Conservation (phyloP, 2,797 vertebrate genomes). For the Hydrolagus colliei region DNA sequence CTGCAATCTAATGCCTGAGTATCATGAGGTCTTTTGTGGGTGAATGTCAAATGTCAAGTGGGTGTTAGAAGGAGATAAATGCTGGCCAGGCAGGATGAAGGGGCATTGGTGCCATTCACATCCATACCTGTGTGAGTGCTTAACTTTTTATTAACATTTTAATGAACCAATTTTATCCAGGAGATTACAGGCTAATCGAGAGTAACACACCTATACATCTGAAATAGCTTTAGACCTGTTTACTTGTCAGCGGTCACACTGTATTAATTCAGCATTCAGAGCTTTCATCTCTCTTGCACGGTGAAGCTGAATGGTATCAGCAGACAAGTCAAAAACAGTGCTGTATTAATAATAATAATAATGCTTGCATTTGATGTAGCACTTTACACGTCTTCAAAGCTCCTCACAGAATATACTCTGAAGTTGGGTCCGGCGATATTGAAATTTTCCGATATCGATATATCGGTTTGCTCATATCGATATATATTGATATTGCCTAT, state of each 20-base stretch:
- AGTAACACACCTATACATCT: conserved; percentile 4
- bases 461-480: too few relatives aligned
- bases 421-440: too few relatives aligned
- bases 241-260: conserved; percentile 10
- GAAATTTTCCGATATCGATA: too few relatives aligned
- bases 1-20: conserved; percentile 4
- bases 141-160: conserved; percentile 30
- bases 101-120: not conserved
- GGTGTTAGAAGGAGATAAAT: conserved; percentile 20
- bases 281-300: conserved; percentile 8
- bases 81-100: not conserved
- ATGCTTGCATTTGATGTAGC: too few relatives aligned
- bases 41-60: conserved; percentile 23
- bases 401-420: too few relatives aligned
- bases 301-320: conserved; percentile 20
- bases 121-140: conserved; percentile 17
- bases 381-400: too few relatives aligned
- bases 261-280: conserved; percentile 22
- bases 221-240: conserved; percentile 20
- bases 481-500: too few relatives aligned
- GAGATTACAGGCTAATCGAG: conserved; percentile 26
- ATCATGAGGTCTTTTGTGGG: not conserved
- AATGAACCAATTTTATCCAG: conserved; percentile 24
- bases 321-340: conserved; percentile 16
- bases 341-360: not conserved